These are phyloP conservation scores for Macrotis lagotis DNA, from an alignment of 2,113 vertebrate species.

Conservation along the genomic window DNA sequence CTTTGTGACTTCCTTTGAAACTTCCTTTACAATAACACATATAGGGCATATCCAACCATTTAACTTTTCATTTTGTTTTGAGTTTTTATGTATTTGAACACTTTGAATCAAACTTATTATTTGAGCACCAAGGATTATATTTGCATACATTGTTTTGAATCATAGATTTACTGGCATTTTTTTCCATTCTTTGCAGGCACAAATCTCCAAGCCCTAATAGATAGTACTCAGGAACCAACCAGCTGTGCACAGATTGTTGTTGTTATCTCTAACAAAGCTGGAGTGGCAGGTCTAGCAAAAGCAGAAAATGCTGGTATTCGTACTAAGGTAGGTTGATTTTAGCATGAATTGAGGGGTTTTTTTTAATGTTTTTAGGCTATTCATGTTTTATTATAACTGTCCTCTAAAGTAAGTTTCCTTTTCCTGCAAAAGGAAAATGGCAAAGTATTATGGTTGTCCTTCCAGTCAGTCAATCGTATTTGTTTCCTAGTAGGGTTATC, in stretches of 20 bases:
- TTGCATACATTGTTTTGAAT: not conserved
- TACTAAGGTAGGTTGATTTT: slow-evolving; percentile 87
- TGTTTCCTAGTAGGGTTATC: not conserved
- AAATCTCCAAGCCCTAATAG: slow-evolving; percentile 96
- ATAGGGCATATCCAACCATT: not conserved
- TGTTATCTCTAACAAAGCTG: slow-evolving; percentile 94
- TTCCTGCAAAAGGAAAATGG: not conserved
- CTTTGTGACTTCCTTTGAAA: not conserved
- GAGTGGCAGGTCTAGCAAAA: slow-evolving; percentile 90
- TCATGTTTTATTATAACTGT: not conserved
- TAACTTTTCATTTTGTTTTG: not conserved
- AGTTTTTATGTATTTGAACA: not conserved
- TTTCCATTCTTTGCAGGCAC: slow-evolving; percentile 85
- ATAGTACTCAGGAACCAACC: slow-evolving; percentile 85
- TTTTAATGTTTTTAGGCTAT: not conserved
- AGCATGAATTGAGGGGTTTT: not conserved
- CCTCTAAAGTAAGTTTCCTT: not conserved
- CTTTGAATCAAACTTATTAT: not conserved
- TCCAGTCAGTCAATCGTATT: not conserved
- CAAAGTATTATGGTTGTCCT: not conserved
- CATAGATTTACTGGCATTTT: not conserved
- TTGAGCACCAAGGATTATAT: not conserved
- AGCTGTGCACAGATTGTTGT: slow-evolving; percentile 91
- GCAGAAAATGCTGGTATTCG: slow-evolving; percentile 92
- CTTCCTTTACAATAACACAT: not conserved